Evolutionary conservation across 1,140 invertebrate species (phyloP), one percentile per base, ranked within the genome.

Genomic region (Achatina immaculata): DNA sequence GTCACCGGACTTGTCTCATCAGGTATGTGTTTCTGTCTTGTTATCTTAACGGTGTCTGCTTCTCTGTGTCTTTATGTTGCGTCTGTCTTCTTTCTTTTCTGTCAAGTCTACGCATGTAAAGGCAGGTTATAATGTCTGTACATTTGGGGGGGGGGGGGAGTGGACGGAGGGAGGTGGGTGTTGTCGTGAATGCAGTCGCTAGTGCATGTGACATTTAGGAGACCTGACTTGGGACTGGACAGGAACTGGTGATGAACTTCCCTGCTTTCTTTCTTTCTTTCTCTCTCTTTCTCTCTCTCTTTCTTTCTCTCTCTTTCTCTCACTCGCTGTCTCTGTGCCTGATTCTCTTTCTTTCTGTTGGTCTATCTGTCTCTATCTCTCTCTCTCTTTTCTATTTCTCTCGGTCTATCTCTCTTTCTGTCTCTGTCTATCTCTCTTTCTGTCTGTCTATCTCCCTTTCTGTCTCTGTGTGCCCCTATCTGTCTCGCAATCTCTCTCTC

Each of bases 281-380:
- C 62, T 65, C 62, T 65, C 62, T 36, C 62, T 36, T 24, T 36
- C 62, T 36, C 62, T 36, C 62, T 36, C 62, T 65, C 34, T 28
- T n/a, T 36, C 68, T 38, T n/a, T 36, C 38, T 36, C 68, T 24
- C 40, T 71, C 40, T 71, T 11, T 71, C 40, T 40, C 68, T 24
- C 31, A 9, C 68, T 71, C 34, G 7, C 34, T 40, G 3, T 40
- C 31, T 31, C 68, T 9, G 7, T 9, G 3, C 24, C 34, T 14
- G 7, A 6, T 36, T 14, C 34, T 11, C 68, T 38, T 34, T 38
- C 68, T 38, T 38, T 34, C 31, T 38, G 14, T 71, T 34, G 7
- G 14, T 71, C 68, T 71, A 7, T 71, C 68, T 71, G 14, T 71
- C 19, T 71, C 68, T 71, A n/a, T 36, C 68, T 71, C 34, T 40